Base-by-base conservation (phyloP, 2,797 vertebrate species). In the Buphagus erythrorhynchus region DNA sequence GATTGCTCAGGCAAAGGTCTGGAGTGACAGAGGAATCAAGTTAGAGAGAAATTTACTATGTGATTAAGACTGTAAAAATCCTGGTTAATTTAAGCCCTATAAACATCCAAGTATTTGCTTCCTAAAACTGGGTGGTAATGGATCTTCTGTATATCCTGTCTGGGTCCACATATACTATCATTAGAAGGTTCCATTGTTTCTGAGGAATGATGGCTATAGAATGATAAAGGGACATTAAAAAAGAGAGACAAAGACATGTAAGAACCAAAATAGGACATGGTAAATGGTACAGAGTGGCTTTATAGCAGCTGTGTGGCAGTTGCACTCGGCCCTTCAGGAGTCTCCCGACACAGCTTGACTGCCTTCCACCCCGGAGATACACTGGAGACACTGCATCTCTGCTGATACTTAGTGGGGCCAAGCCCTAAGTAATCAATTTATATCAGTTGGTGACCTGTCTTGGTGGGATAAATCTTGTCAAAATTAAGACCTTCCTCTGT, bases 321-420 rank as follows among this genome's bases (percentile, higher is more conserved):
- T 24, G 19, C 28, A 49, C 3, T 42, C 1, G 2, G 13, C 31
- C 55, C 24, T 46, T 11, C 3, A 55, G 33, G 6, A 45, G 26
- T 51, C 14, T 26, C 12, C 13, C 0, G 0, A 17, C 51, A 63
- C 10, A 45, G 36, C 22, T 48, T 3, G 2, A 18, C 12, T 55
- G 22, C 16, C 20, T 68, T 85, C 31, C 28, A 9, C 16, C 48
- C 18, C 16, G 77, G 31, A 63, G 11, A n/a, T 45, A 54, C 15
- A 57, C 59, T 73, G 45, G 59, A 45, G 7, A 59, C 25, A 18
- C 10, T 33, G 20, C 11, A 46, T 31, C 25, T n/a, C n/a, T 62
- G 63, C 31, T 25, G 36, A 63, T 43, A 71, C 12, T 80, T 61
- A 54, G 26, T 13, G 35, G 22, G 6, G 3, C 36, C 43, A 77